Percentiles rank a stretch among this genome's conserved stretches.
These are phyloP conservation scores for Alethe castanea DNA, from an alignment of 2,113 vertebrate genomes.

Conservation along the genomic window DNA sequence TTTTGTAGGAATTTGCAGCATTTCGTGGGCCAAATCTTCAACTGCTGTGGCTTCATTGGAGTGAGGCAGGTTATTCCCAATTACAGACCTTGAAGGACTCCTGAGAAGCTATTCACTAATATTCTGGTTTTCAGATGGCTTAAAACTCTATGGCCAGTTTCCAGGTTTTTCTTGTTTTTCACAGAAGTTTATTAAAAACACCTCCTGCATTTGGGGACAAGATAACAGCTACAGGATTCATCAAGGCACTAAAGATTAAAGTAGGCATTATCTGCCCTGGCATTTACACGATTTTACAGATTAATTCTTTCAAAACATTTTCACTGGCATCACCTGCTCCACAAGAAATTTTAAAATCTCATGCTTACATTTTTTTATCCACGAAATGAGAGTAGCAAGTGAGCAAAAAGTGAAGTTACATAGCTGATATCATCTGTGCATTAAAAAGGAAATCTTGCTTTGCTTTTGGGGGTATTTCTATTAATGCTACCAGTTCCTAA, in stretches of 20 bases:
- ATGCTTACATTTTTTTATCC: neutral
- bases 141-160: neutral
- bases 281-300: neutral
- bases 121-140: neutral
- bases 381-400: neutral
- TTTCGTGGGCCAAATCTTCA: neutral
- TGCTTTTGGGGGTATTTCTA: neutral
- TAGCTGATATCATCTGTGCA: neutral
- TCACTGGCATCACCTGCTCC: neutral
- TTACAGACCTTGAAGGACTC: neutral
- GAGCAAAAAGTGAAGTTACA: neutral
- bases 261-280: neutral
- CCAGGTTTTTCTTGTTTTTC: neutral
- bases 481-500: neutral
- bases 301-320: neutral
- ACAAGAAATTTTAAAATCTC: neutral
- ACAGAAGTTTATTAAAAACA: neutral
- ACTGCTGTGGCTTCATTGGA: neutral
- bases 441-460: neutral
- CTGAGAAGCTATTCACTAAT: neutral
- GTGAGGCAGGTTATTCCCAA: neutral
- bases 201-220: neutral
- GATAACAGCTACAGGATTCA: neutral
- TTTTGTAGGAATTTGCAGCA: conserved; percentile 33
- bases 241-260: neutral